These are phyloP conservation scores for Fratercula arctica DNA, from an alignment of 2,797 vertebrate species.

Conservation along the genomic window DNA sequence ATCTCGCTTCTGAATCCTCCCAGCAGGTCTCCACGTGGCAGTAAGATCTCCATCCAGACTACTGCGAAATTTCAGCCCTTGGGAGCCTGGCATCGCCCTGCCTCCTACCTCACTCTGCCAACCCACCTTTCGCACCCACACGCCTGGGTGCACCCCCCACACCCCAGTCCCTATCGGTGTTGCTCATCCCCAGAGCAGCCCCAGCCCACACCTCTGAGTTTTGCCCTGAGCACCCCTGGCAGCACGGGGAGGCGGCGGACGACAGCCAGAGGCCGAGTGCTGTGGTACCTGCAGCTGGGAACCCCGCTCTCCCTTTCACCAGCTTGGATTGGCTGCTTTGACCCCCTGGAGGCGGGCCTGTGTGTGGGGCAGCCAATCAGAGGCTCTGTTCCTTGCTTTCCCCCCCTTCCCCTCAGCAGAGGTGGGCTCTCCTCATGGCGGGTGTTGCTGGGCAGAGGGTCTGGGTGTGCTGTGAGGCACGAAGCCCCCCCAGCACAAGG, in stretches of 20 bases:
- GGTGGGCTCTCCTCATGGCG: background rate
- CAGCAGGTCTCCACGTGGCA: background rate
- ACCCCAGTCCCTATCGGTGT: background rate
- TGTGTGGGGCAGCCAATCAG: background rate
- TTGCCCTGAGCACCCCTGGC: background rate
- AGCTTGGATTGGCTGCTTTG: background rate
- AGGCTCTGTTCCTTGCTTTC: background rate
- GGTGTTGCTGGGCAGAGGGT: rapidly evolving
- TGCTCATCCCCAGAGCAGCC: background rate
- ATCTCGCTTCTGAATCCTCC: background rate
- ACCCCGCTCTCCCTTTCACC: background rate
- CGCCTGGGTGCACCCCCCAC: too few species aligned
- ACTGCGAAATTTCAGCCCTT: background rate
- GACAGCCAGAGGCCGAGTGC: rapidly evolving
- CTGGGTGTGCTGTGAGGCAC: rapidly evolving
- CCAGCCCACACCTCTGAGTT: background rate
- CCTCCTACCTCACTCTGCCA: background rate
- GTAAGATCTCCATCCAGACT: background rate
- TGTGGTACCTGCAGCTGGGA: background rate
- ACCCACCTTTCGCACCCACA: background rate
- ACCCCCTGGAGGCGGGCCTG: background rate
- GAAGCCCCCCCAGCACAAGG: background rate
- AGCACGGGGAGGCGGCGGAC: rapidly evolving
- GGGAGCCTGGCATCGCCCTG: background rate
- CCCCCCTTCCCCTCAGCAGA: background rate